Evolutionary conservation across 2,113 vertebrate species (phyloP).

Genomic region (Hippocampus abdominalis): DNA sequence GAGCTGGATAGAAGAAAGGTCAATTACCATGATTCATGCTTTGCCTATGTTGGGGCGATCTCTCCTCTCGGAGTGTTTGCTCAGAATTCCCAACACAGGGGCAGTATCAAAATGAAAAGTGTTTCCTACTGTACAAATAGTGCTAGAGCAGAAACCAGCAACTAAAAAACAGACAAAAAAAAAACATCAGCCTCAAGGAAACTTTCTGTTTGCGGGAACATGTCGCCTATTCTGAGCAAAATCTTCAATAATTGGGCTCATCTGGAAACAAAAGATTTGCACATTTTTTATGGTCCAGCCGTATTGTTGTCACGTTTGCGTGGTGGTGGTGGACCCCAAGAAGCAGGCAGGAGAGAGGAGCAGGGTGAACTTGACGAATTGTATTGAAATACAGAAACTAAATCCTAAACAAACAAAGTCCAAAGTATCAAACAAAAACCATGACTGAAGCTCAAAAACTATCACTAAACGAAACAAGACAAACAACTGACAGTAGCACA

Average conservation of each 20-base stretch:
- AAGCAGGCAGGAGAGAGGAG: too few relatives aligned
- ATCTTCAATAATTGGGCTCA: neutral
- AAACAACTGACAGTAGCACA: too few relatives aligned
- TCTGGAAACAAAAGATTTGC: neutral
- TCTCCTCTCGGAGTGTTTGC: slow-evolving; percentile 2
- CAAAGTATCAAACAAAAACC: too few relatives aligned
- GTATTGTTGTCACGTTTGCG: too few relatives aligned
- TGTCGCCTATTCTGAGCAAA: slow-evolving; percentile 6
- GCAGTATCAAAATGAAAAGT: slow-evolving; percentile 25
- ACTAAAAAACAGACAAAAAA: slow-evolving; percentile 2
- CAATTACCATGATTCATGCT: slow-evolving; percentile 1
- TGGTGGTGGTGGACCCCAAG: too few relatives aligned
- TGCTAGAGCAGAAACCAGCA: slow-evolving; percentile 20
- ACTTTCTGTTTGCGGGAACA: slow-evolving; percentile 16
- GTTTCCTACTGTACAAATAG: slow-evolving; percentile 35
- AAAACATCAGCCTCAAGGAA: slow-evolving; percentile 9
- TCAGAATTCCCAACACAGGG: neutral
- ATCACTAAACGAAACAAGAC: too few relatives aligned
- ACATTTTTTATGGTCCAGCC: neutral
- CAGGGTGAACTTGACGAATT: too few relatives aligned
- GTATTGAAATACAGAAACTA: too few relatives aligned
- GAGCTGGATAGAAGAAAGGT: slow-evolving; percentile 6
- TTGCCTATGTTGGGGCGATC: neutral
- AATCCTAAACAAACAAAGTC: too few relatives aligned
- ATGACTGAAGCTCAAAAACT: too few relatives aligned